Base-by-base conservation (phyloP, 2,797 vertebrate species). In the Tangara arthus region DNA sequence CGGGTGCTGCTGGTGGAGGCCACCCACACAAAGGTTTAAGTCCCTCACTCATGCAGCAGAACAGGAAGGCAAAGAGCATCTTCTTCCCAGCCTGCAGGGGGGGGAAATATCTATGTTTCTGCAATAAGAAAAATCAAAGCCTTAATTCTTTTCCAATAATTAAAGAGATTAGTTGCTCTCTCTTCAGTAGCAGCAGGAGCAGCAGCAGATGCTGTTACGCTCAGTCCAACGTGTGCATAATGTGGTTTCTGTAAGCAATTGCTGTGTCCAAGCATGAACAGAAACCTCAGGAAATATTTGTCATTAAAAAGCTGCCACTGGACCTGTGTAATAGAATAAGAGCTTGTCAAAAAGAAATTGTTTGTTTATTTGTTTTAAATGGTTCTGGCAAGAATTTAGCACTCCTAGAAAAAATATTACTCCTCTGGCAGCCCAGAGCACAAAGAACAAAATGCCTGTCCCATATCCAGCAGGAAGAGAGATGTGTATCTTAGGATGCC, bases 101-200 rank as follows among this genome's bases (percentile, higher is more conserved):
- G 53, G n/a, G 9, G 35, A 61, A 76, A 71, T 75, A 93, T 34
- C 78, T 78, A 19, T 56, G 49, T 85, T 75, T 80, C 87, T 71
- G 71, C 80, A 93, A 60, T 72, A 81, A 82, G 28, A 80, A 64
- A 95, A 93, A 96, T 87, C 94, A 95, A 95, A 95, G 64, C 47
- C 44, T 69, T 92, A 90, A 80, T 90, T 94, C 76, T 93, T 63
- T 75, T 92, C 85, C 81, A 91, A 82, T 91, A 94, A 96, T 91
- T 91, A 95, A 91, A 93, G 73, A 91, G 85, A 95, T 93, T 82
- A 82, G 68, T 82, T 93, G 69, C 32, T 95, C 49, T 72, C 87
- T 83, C 64, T 90, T 93, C 50, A 85, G 90, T 26, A 95, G 71
- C 92, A 92, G 94, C 94, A 90, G 93, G 91, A 94, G 83, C 46